Evolutionary conservation across 2,113 vertebrate genomes (phyloP).

Genomic region (Caloenas nicobarica): DNA sequence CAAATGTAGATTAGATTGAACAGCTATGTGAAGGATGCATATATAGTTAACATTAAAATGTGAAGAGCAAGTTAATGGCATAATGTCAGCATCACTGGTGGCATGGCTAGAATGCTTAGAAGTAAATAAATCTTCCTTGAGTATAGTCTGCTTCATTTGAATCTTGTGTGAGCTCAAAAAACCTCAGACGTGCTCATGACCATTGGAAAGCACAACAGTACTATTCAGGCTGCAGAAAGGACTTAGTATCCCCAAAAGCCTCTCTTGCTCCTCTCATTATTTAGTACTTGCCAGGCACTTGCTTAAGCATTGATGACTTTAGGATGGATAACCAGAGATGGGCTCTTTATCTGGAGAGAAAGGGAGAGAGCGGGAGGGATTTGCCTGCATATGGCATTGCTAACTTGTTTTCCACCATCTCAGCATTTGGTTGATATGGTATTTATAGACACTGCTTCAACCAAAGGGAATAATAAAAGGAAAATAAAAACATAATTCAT

Average conservation of each 20-base stretch:
- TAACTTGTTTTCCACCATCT: background rate
- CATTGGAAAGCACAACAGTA: background rate
- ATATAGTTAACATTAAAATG: background rate
- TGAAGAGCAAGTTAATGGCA: background rate
- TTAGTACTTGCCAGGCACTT: background rate
- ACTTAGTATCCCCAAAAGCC: background rate
- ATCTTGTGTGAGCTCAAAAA: background rate
- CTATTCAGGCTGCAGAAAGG: background rate
- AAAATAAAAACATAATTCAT: slow-evolving; percentile 18
- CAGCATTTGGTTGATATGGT: background rate
- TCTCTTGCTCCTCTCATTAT: background rate
- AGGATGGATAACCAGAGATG: background rate
- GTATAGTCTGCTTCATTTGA: background rate
- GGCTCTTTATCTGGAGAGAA: background rate
- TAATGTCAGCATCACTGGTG: background rate
- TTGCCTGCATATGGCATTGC: background rate
- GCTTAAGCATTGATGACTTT: background rate
- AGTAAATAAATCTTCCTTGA: background rate
- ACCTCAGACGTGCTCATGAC: background rate
- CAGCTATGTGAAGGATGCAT: background rate
- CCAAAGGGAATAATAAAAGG: background rate
- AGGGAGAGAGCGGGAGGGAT: background rate
- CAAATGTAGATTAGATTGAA: background rate
- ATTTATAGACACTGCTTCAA: slow-evolving; percentile 1
- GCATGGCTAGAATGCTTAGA: background rate